Base-by-base conservation (phyloP, 1,140 invertebrate genomes). In the Cydia strobilella region DNA sequence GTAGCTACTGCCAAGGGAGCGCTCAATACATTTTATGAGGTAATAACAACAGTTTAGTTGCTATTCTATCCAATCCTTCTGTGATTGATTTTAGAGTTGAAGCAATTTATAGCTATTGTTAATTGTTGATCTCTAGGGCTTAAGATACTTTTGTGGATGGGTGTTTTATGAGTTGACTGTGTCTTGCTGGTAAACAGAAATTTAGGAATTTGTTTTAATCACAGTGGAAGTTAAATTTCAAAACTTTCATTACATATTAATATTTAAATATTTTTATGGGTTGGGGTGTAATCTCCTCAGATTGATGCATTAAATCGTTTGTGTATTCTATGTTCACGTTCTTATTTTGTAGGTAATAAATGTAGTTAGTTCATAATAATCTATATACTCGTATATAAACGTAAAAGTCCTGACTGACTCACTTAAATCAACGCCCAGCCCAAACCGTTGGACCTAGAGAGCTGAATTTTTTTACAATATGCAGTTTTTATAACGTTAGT, bases 41-140 rank as follows among this genome's bases (percentile, higher is more conserved):
- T 77, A 77, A 80, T 84, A 84, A 84, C 74, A 75, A 35, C 45
- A 23, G 73, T 74, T 31, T 69, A 25, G 74, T 66, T 13, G 13
- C 63, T 66, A 27, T 35, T 66, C 31, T 15, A 72, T n/a, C 31
- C 42, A 72, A 72, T 72, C 69, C 69, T 72, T 48, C 31, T 71
- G 80, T 82, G 85, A 86, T 86, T 85, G 83, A 85, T 86, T 84
- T 85, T 84, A 85, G 77, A 78, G 80, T 76, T 75, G 42, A 75
- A 54, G 63, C 72, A 71, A 84, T 85, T 86, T 85, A 86, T 74
- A 76, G 74, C 76, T 66, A 35, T 66, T 66, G 63, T 62, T 25
- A 25, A 23, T 54, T 48, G 73, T 66, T 73, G 31, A 65, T 76
- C 77, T 75, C 79, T 63, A 27, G 75, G 62, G 75, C 71, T 73